These are phyloP conservation scores for Hyles euphorbiae DNA, from an alignment of 1,140 invertebrate species.

Conservation along the genomic window DNA sequence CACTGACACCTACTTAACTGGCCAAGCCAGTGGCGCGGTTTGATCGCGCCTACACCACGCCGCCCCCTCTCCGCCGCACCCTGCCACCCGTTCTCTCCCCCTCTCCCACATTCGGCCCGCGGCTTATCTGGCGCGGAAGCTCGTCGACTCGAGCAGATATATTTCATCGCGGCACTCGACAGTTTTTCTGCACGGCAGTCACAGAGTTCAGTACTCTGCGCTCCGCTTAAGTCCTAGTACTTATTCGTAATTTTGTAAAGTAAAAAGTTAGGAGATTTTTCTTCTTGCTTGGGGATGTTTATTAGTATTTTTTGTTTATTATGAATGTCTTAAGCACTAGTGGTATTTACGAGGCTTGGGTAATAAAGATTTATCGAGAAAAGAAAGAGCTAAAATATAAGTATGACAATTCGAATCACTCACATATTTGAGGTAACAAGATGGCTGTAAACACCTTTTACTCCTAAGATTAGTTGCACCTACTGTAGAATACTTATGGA, in stretches of 20 bases:
- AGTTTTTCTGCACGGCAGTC: conserved; percentile 42
- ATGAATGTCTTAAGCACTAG: no score
- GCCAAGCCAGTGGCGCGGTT: conserved; percentile 31
- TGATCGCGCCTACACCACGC: conserved; percentile 18
- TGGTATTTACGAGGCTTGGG: no score
- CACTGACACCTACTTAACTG: conserved; percentile 52
- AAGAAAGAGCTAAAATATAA: no score
- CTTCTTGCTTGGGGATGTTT: no score
- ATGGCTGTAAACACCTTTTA: no score
- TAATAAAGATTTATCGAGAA: no score
- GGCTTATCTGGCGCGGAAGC: conserved; percentile 45
- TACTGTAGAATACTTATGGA: no score
- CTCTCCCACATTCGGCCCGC: conserved; percentile 23
- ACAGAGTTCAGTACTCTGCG: conserved; percentile 15
- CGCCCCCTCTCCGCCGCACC: background rate
- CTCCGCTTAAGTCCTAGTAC: conserved; percentile 26
- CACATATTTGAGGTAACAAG: no score
- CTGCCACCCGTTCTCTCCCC: background rate
- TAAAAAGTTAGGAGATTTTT: background rate
- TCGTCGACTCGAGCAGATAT: conserved; percentile 37
- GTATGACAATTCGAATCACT: no score
- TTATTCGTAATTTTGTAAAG: conserved; percentile 29
- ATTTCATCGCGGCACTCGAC: conserved; percentile 53
- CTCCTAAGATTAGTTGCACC: no score
- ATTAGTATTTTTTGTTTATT: no score